Evolutionary conservation across 2,888 invertebrate genomes (phyloP).

Genomic region (Villa cingulata): DNA sequence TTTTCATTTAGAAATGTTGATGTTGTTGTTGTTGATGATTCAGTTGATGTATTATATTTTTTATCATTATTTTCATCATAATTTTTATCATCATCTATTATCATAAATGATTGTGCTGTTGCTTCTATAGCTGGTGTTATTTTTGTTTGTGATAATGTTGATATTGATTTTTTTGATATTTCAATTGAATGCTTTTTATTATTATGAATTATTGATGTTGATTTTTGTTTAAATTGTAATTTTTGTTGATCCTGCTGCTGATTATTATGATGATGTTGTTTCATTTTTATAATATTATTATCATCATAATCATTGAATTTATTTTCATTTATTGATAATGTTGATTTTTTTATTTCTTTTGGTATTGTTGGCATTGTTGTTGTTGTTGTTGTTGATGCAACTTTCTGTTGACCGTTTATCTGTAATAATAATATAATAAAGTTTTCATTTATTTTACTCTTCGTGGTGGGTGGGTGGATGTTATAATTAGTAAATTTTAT

Average conservation of each 20-base stretch:
- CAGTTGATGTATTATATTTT: too few relatives aligned
- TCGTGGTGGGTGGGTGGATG: too few relatives aligned
- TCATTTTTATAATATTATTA: conserved; percentile 23
- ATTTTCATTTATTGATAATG: conserved; percentile 29
- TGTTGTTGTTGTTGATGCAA: conserved; percentile 19
- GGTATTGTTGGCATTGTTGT: conserved; percentile 37
- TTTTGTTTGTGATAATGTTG: neutral
- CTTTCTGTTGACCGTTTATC: conserved; percentile 26
- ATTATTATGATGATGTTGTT: conserved; percentile 14
- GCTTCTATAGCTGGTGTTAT: neutral
- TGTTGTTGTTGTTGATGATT: neutral
- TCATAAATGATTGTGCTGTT: too few relatives aligned
- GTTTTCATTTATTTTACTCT: too few relatives aligned
- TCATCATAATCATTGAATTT: conserved; percentile 22
- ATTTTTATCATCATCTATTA: too few relatives aligned
- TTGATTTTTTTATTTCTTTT: conserved; percentile 33
- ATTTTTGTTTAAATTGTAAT: neutral
- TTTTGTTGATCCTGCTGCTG: conserved; percentile 15
- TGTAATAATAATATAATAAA: conserved; percentile 12
- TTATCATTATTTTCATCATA: too few relatives aligned
- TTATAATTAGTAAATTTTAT: too few relatives aligned
- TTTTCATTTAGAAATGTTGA: neutral
- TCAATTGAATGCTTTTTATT: neutral
- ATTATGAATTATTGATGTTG: neutral
- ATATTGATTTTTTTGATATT: neutral